Evolutionary conservation across 2,888 invertebrate genomes (phyloP), one percentile per base, ranked within the genome.

Genomic region (Notodonta dromedarius): DNA sequence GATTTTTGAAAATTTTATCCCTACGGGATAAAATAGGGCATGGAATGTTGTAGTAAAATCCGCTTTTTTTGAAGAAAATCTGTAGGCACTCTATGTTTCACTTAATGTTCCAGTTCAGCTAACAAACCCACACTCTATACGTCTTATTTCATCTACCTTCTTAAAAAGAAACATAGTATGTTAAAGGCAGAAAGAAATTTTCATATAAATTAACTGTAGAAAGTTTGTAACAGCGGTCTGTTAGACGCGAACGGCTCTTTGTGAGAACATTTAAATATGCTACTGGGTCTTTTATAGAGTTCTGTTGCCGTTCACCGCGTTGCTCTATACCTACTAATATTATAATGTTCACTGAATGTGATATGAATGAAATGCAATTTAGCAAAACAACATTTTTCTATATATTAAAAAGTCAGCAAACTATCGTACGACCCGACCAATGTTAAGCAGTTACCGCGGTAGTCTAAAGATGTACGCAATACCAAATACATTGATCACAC

Each of bases 141-240:
- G 32, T 52, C 32, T 13, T 13, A 13, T 16, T 52, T 1, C 46
- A 13, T n/a, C 9, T 7, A n/a, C 9, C 40, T 55, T 55, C 16
- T 40, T 14, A 55, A 40, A 73, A 76, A 63, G 57, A 60, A 71
- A 69, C 65, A 71, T 69, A n/a, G n/a, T n/a, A 71, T 69, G 69
- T 74, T 67, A 54, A 71, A 74, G 73, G 77, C 67, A 68, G 79
- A 85, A 82, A 78, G 84, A 86, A 16, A 88, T 88, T 87, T 87
- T 88, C 88, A 88, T 88, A 87, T 88, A 88, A 88, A 89, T 88
- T 83, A 87, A 85, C 79, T 80, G 84, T 82, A 77, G 71, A 83
- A 86, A 85, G 80, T 87, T 87, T 73, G 78, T 77, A 77, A 79
- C 80, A 77, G 74, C 76, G 74, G 78, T 62, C 69, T 67, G 74